Evolutionary conservation across 2,888 invertebrate genomes (phyloP).

Genomic region (Noctuana brunneofusca): DNA sequence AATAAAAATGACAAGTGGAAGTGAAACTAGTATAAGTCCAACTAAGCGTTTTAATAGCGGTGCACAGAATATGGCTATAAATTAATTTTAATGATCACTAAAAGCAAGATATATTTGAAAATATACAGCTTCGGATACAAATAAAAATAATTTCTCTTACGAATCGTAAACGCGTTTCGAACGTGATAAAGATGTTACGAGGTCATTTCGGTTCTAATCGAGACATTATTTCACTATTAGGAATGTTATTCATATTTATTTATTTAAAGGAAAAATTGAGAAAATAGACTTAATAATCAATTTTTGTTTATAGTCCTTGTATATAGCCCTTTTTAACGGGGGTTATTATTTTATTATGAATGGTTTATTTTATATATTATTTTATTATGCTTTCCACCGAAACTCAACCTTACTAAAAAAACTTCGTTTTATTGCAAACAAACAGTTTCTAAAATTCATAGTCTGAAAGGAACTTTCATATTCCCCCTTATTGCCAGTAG

Average conservation of each 20-base stretch:
- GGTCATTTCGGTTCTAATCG: not conserved
- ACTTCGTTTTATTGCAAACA: too few relatives aligned
- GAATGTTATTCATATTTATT: too few relatives aligned
- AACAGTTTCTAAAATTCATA: too few relatives aligned
- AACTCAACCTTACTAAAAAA: too few relatives aligned
- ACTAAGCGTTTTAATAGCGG: slow-evolving; percentile 54
- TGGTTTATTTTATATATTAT: too few relatives aligned
- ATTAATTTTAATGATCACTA: slow-evolving; percentile 62
- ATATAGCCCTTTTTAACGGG: too few relatives aligned
- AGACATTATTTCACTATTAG: not conserved
- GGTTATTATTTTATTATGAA: too few relatives aligned
- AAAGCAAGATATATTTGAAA: slow-evolving; percentile 58
- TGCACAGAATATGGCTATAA: slow-evolving; percentile 52
- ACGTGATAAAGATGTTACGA: slow-evolving; percentile 24
- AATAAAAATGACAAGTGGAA: slow-evolving; percentile 57
- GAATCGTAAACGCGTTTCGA: slow-evolving; percentile 24
- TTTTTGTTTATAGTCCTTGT: too few relatives aligned
- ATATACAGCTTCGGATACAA: slow-evolving; percentile 47
- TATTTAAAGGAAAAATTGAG: too few relatives aligned
- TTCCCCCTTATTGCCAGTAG: slow-evolving; percentile 18
- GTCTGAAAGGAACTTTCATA: not conserved
- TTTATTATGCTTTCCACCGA: too few relatives aligned
- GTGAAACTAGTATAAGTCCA: slow-evolving; percentile 46
- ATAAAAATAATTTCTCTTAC: slow-evolving; percentile 37
- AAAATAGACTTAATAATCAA: too few relatives aligned